Conservation (phyloP, 2,797 vertebrate genomes). For the Poecilia velifera region DNA sequence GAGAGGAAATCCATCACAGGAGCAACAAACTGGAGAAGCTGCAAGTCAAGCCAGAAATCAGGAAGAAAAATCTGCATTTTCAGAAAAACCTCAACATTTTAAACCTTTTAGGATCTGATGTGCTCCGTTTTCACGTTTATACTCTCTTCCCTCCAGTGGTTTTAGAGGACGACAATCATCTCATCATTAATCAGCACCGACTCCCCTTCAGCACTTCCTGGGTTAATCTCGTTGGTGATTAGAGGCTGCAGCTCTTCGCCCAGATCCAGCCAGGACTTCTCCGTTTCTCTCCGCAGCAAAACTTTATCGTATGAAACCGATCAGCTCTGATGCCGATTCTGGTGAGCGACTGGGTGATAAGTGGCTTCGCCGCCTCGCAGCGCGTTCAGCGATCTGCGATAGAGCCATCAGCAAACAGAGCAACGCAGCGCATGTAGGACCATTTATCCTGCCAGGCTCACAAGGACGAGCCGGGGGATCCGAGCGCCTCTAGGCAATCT, state of each 20-base stretch:
- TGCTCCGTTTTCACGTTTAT: constrained; percentile 10
- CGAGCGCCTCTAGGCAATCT: not conserved
- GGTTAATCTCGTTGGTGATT: constrained; percentile 55
- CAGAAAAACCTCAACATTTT: not conserved
- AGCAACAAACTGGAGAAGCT: constrained; percentile 7
- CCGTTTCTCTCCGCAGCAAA: constrained; percentile 13
- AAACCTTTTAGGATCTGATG: not conserved
- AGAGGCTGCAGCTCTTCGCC: constrained; percentile 35
- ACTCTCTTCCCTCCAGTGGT: constrained; percentile 15
- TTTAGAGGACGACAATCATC: constrained; percentile 39
- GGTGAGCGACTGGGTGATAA: constrained; percentile 24
- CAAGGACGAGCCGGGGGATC: constrained; percentile 22
- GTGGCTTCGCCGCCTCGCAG: constrained; percentile 12
- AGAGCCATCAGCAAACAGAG: constrained; percentile 33
- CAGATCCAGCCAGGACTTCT: constrained; percentile 32
- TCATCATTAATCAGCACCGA: constrained; percentile 55
- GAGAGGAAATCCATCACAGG: constrained; percentile 54
- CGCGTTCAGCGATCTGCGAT: constrained; percentile 37
- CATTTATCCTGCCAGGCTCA: constrained; percentile 34
- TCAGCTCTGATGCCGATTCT: constrained; percentile 7
- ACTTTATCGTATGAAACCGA: constrained; percentile 18
- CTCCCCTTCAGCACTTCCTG: constrained; percentile 28
- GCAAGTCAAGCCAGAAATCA: constrained; percentile 23
- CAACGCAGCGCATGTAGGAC: constrained; percentile 12
- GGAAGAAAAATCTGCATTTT: constrained; percentile 47